Evolutionary conservation across 2,797 vertebrate genomes (phyloP).

Genomic region (Crocodylus rhombifer): DNA sequence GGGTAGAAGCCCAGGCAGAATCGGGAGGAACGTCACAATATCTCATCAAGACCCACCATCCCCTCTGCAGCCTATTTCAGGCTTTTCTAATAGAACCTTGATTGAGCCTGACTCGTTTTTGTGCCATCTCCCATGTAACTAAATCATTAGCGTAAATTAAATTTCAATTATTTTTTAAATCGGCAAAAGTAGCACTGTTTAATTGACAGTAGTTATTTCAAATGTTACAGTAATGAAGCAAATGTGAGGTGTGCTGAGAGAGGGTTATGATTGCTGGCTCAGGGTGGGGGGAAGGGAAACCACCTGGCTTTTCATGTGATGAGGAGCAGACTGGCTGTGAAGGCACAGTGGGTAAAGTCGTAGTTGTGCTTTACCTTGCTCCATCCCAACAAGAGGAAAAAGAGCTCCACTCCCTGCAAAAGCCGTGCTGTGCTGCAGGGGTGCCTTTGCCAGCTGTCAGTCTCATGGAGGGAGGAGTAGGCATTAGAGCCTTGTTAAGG

Average conservation of each 20-base stretch:
- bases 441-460: background rate
- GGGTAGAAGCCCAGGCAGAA: background rate
- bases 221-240: background rate
- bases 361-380: background rate
- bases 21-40: background rate
- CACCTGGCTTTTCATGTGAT: background rate
- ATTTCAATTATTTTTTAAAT: conserved; percentile 54
- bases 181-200: background rate
- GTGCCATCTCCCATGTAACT: background rate
- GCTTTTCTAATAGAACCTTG: conserved; percentile 22
- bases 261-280: background rate
- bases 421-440: background rate
- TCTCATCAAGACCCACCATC: background rate
- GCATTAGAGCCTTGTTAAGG: background rate
- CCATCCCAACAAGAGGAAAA: background rate
- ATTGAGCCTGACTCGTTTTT: background rate
- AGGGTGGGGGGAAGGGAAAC: background rate
- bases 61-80: background rate
- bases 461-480: background rate
- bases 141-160: conserved; percentile 56
- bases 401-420: background rate
- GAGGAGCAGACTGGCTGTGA: fast-evolving
- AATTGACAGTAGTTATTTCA: conserved; percentile 37
- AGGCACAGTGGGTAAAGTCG: background rate
- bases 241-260: background rate